Conservation (phyloP, 35 echinoderm and acorn worm species). For the Hemicentrotus pulcherrimus region DNA sequence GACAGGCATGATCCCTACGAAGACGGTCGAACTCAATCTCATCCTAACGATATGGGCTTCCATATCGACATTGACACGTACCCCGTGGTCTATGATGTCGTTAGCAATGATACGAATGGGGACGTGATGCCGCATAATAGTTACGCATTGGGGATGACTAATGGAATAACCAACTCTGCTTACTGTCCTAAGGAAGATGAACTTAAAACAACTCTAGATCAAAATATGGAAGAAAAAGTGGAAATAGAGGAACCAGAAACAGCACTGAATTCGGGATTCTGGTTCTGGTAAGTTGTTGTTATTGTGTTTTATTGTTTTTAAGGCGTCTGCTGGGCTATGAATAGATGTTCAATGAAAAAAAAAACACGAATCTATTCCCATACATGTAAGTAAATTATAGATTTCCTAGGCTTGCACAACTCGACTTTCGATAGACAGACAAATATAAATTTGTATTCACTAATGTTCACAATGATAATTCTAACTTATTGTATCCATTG, state of each 20-base stretch:
- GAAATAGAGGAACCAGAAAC: neutral
- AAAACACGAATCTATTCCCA: too few relatives aligned
- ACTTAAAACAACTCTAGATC: neutral
- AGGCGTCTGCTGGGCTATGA: too few relatives aligned
- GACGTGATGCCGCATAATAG: neutral
- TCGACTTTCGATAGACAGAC: too few relatives aligned
- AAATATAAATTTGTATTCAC: too few relatives aligned
- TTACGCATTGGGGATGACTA: neutral
- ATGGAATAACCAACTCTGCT: neutral
- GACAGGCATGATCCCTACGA: neutral
- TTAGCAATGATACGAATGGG: neutral
- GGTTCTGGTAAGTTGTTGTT: neutral
- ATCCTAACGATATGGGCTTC: neutral
- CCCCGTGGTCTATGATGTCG: neutral
- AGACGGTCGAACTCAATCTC: neutral
- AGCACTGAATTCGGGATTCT: neutral
- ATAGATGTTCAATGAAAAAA: too few relatives aligned
- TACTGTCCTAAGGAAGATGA: neutral
- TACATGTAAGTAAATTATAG: too few relatives aligned
- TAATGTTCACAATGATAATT: too few relatives aligned
- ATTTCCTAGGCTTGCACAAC: too few relatives aligned
- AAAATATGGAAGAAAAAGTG: neutral
- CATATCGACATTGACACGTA: neutral
- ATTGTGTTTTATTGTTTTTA: too few relatives aligned
- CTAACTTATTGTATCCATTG: too few relatives aligned